These are phyloP conservation scores for Philotrypesis tridentata DNA, from an alignment of 1,140 invertebrate species.

Conservation along the genomic window DNA sequence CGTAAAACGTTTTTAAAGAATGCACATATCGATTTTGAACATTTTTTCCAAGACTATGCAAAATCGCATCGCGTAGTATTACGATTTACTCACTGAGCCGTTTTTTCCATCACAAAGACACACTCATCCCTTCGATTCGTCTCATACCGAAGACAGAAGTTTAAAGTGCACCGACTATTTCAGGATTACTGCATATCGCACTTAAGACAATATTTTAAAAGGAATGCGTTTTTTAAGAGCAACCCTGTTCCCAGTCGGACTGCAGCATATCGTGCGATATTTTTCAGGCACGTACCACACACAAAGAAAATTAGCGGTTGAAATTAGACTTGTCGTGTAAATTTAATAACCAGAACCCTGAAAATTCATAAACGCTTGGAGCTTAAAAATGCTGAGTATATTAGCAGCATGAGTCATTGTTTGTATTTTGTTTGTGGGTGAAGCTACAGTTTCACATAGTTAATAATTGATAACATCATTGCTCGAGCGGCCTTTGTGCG, in stretches of 20 bases:
- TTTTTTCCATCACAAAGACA: not conserved
- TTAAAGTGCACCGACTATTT: conserved; percentile 31
- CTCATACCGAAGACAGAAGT: not conserved
- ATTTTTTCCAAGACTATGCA: no score
- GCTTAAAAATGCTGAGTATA: not conserved
- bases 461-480: no score
- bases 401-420: no score
- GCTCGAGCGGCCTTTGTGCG: no score
- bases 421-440: no score
- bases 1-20: no score
- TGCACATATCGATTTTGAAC: no score
- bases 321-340: conserved; percentile 21
- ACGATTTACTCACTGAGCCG: no score
- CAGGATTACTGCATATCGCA: conserved; percentile 30
- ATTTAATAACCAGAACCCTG: not conserved
- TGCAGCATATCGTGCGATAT: conserved; percentile 55
- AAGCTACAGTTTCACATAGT: no score
- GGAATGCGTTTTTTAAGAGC: conserved; percentile 61
- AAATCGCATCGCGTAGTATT: no score
- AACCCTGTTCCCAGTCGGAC: conserved; percentile 49
- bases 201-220: conserved; percentile 32
- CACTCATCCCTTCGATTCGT: not conserved
- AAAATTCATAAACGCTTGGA: not conserved
- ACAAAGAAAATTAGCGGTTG: conserved; percentile 28
- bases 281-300: conserved; percentile 63